A percentile compares a stretch with the other conserved stretches of the same genome.
Evolutionary conservation across 2,888 invertebrate genomes (phyloP).

Genomic region (Pristionchus arcanus): DNA sequence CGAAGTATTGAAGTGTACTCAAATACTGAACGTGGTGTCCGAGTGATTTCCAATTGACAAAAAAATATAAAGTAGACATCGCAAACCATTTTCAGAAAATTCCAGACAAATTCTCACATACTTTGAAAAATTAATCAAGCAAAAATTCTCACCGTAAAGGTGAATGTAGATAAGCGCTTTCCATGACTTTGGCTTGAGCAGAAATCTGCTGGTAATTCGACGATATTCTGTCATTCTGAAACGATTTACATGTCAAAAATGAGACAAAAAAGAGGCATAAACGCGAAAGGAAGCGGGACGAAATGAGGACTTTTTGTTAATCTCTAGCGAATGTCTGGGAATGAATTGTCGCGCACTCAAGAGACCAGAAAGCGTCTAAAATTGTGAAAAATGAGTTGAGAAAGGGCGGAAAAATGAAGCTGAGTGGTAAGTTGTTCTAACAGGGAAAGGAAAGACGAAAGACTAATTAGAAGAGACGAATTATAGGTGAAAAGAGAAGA

Average conservation of each 20-base stretch:
- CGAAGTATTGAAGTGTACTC: not conserved
- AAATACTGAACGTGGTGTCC: no score
- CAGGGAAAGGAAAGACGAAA: not conserved
- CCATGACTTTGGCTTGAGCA: conserved; percentile 36
- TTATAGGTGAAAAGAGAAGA: not conserved
- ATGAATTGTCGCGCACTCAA: conserved; percentile 16
- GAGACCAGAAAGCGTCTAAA: not conserved
- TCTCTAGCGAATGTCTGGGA: not conserved
- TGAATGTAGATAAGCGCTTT: conserved; percentile 30
- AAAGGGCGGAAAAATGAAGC: not conserved
- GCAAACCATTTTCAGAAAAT: not conserved
- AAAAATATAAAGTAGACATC: no score
- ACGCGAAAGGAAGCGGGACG: not conserved
- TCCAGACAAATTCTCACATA: not conserved
- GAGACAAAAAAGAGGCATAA: not conserved
- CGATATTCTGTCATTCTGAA: conserved; percentile 22
- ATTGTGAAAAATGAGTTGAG: conserved; percentile 27
- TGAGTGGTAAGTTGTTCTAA: conserved; percentile 43
- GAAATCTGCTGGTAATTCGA: not conserved
- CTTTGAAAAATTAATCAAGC: not conserved
- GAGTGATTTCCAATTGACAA: no score
- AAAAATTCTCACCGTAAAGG: conserved; percentile 18
- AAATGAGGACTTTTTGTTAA: conserved; percentile 17
- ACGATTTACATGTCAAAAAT: not conserved
- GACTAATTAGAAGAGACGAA: conserved; percentile 32